Conservation (phyloP, 2,888 invertebrate species). For the Luperina nickerlii region DNA sequence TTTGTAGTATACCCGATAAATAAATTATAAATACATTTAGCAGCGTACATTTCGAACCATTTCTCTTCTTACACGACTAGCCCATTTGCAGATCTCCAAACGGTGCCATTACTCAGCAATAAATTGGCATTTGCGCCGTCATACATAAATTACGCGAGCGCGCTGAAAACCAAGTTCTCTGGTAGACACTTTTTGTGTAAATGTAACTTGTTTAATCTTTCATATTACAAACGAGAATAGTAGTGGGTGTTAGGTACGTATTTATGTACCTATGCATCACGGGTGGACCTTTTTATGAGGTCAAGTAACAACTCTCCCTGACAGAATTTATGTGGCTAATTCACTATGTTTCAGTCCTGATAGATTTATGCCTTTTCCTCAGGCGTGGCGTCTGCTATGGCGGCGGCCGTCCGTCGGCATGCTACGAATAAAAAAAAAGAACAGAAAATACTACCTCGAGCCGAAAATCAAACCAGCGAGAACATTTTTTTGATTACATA, state of each 20-base stretch:
- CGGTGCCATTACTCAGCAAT: constrained; percentile 90
- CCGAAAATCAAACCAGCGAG: constrained; percentile 11
- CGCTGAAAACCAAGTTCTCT: constrained; percentile 86
- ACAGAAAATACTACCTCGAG: not conserved
- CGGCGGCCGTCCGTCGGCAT: constrained; percentile 23
- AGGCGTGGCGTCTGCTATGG: constrained; percentile 65
- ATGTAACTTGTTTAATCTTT: constrained; percentile 71
- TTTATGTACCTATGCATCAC: constrained; percentile 30
- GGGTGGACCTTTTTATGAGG: constrained; percentile 61
- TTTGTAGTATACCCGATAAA: constrained; percentile 86
- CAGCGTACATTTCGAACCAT: constrained; percentile 86
- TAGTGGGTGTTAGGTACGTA: constrained; percentile 25
- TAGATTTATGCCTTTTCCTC: constrained; percentile 73
- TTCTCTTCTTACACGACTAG: constrained; percentile 89
- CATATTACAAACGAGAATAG: constrained; percentile 55
- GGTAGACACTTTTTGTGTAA: constrained; percentile 84
- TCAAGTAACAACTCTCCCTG: constrained; percentile 62
- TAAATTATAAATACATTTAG: constrained; percentile 90
- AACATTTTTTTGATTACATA: constrained; percentile 44
- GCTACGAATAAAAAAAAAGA: constrained; percentile 44
- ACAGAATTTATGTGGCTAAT: constrained; percentile 74
- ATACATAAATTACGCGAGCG: constrained; percentile 89
- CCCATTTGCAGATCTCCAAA: constrained; percentile 90
- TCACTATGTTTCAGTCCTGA: constrained; percentile 72
- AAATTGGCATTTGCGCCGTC: constrained; percentile 90